These are phyloP conservation scores for Formica selysi DNA, from an alignment of 1,140 invertebrate genomes.

Conservation along the genomic window DNA sequence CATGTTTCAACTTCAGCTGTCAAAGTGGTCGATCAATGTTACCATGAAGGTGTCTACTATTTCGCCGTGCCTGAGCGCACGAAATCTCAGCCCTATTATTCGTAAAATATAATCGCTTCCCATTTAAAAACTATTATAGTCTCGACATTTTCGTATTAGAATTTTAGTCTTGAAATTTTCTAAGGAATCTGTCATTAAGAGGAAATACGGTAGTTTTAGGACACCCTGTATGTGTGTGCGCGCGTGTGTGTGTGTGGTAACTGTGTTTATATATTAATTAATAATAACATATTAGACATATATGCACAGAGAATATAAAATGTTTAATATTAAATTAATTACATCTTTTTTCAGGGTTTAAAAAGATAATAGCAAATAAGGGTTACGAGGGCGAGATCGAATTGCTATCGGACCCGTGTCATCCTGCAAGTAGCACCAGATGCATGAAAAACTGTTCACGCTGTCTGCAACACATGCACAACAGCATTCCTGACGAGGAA, in stretches of 20 bases:
- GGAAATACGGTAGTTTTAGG: too few species aligned
- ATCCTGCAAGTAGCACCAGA: slow-evolving; percentile 83
- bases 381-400: slow-evolving; percentile 91
- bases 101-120: too few species aligned
- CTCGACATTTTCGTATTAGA: too few species aligned
- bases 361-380: slow-evolving; percentile 90
- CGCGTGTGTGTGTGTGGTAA: neutral
- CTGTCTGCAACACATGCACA: slow-evolving; percentile 80
- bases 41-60: too few species aligned
- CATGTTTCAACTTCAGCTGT: too few species aligned
- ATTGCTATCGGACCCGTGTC: slow-evolving; percentile 85
- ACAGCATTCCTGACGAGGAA: slow-evolving; percentile 76
- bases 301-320: neutral
- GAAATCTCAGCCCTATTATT: too few species aligned
- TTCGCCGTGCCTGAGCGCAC: too few species aligned
- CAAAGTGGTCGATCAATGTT: too few species aligned
- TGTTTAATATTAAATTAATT: neutral
- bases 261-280: neutral
- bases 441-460: slow-evolving; percentile 85
- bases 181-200: too few species aligned
- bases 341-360: slow-evolving; percentile 87
- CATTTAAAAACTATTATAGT: too few species aligned
- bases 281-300: neutral
- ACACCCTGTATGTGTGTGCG: too few species aligned
- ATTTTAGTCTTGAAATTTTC: too few species aligned